Evolutionary conservation across 2,797 vertebrate species (phyloP).

Genomic region (Botia kubotai): DNA sequence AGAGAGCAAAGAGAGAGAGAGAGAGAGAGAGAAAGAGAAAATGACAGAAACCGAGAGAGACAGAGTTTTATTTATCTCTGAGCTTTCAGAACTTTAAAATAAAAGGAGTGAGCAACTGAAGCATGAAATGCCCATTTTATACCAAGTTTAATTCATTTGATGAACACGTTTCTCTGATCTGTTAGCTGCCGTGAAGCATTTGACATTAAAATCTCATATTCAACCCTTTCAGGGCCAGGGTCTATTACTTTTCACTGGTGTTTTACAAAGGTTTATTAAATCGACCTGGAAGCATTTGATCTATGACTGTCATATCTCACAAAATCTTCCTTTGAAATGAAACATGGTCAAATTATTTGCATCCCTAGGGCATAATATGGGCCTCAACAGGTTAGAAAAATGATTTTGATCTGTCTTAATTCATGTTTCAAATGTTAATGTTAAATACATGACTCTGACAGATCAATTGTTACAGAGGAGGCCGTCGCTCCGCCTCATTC

Average conservation of each 20-base stretch:
- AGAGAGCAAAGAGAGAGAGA: too few relatives aligned
- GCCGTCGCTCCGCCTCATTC: too few relatives aligned
- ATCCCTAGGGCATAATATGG: too few relatives aligned
- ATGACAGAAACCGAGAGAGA: constrained; percentile 6
- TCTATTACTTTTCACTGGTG: too few relatives aligned
- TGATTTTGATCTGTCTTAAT: neutral
- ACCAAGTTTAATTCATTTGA: constrained; percentile 5
- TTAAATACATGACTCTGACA: neutral
- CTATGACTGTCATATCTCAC: too few relatives aligned
- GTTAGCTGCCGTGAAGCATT: constrained; percentile 1
- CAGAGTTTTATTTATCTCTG: constrained; percentile 36
- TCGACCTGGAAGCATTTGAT: too few relatives aligned
- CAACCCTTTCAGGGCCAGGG: neutral
- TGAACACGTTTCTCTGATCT: neutral
- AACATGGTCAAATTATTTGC: too few relatives aligned
- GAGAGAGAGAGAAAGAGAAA: constrained; percentile 10
- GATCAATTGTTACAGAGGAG: too few relatives aligned
- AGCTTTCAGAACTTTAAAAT: constrained; percentile 12
- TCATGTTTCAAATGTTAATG: neutral
- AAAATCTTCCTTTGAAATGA: too few relatives aligned
- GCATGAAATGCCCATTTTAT: constrained; percentile 32
- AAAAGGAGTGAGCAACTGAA: constrained; percentile 14
- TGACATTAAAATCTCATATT: neutral
- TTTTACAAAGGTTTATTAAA: too few relatives aligned
- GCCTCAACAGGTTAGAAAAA: neutral